These are phyloP conservation scores for Drosophila sulfurigaster DNA, from an alignment of 1,140 invertebrate genomes.

Conservation along the genomic window DNA sequence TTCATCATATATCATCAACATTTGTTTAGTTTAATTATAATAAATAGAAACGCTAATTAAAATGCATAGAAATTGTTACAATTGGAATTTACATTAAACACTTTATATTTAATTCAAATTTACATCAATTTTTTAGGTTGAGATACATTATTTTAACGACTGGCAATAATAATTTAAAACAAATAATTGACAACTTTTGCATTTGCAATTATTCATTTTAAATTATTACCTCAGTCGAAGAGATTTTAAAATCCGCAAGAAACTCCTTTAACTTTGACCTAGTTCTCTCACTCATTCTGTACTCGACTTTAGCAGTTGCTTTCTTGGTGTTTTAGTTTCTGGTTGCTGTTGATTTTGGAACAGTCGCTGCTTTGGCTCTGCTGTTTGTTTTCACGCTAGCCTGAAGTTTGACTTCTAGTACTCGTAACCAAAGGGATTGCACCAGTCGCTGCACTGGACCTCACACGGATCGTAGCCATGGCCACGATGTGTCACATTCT, in stretches of 20 bases:
- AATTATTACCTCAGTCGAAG: not conserved
- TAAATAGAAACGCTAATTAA: no score
- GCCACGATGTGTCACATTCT: slow-evolving; percentile 17
- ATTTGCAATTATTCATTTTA: slow-evolving; percentile 2
- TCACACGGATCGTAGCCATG: slow-evolving; percentile 7
- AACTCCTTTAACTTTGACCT: not conserved
- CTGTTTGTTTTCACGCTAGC: slow-evolving; percentile 2
- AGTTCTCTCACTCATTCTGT: not conserved
- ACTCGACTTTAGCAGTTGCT: not conserved
- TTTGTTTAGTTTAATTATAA: no score
- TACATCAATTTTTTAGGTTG: not conserved
- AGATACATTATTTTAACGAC: not conserved
- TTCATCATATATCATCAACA: no score
- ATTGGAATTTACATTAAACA: no score
- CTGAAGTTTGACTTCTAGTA: not conserved
- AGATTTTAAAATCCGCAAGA: not conserved
- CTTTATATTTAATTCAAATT: no score
- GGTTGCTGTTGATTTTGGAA: slow-evolving; percentile 2
- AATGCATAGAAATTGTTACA: no score
- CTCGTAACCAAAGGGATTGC: slow-evolving; percentile 17
- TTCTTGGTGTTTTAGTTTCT: not conserved
- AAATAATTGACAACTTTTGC: not conserved
- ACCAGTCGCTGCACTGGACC: not conserved
- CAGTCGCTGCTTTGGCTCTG: not conserved
- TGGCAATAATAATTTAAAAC: not conserved